phyloP scores from a whole-genome alignment of 2,888 invertebrate species.

The Colostygia pectinataria region DNA sequence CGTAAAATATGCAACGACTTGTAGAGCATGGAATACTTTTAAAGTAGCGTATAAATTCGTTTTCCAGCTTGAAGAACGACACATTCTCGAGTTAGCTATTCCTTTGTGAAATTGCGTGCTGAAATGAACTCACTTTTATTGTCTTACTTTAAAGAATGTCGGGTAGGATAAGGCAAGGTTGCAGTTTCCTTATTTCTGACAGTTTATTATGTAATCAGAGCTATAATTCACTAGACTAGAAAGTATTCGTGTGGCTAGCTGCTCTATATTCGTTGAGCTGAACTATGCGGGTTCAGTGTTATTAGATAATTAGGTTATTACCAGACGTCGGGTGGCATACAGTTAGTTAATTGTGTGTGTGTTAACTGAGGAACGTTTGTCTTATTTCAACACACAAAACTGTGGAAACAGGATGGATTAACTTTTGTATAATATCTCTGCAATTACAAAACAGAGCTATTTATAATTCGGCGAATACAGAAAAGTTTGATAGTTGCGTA shows the following conservation, averaged over 20 bases:
- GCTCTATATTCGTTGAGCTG: conserved; percentile 14
- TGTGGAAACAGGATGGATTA: too few species aligned
- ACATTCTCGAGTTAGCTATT: conserved; percentile 17
- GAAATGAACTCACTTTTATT: conserved; percentile 21
- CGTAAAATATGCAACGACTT: conserved; percentile 15
- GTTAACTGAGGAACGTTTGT: too few species aligned
- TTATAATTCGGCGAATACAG: conserved; percentile 17
- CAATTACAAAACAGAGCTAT: conserved; percentile 12
- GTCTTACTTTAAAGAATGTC: conserved; percentile 31
- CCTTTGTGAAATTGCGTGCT: conserved; percentile 27
- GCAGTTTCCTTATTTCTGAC: conserved; percentile 37
- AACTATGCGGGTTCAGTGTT: neutral
- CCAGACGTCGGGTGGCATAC: too few species aligned
- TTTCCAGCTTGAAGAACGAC: conserved; percentile 7
- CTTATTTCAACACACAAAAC: too few species aligned
- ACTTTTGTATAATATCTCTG: too few species aligned
- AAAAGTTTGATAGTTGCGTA: conserved; percentile 38
- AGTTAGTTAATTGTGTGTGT: too few species aligned
- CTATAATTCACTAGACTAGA: conserved; percentile 33
- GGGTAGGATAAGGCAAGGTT: conserved; percentile 30
- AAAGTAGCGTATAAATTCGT: conserved; percentile 2
- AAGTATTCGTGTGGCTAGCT: conserved; percentile 28
- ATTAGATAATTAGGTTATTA: conserved; percentile 24
- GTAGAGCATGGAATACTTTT: conserved; percentile 11
- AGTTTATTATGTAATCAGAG: conserved; percentile 35